Base-by-base conservation (phyloP, 2,888 invertebrate genomes). In the Ramazzottius varieornatus region DNA sequence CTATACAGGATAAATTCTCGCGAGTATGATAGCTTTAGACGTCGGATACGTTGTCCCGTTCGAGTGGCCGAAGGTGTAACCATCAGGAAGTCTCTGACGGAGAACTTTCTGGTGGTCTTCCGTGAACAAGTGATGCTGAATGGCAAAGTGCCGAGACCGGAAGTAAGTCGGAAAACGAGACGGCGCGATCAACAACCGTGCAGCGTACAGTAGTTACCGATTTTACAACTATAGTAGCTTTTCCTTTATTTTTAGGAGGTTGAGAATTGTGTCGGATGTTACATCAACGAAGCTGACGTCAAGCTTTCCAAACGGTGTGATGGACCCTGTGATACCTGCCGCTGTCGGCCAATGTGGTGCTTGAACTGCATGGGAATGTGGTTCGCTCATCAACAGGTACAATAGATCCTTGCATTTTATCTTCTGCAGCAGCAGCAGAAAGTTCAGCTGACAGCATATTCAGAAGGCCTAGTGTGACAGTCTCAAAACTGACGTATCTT, bases 261-360 rank as follows among this genome's bases (percentile, higher is more conserved):
- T 46, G 89, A 90, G 68, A 80, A 81, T 67, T 92, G 92, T 73
- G 86, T 90, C 68, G 91, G 91, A 1, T 92, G 92, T 73, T 86
- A 90, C 85, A 83, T 85, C 72, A 81, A 80, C 24, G 77, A 76
- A 32, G 84, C 91, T 0, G 84, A 88, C 74, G 84, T 86, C 65
- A 91, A 88, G 76, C 79, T 88, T 66, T 81, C 81, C 69, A 85
- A 84, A 71, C 81, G 81, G 66, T 91, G 88, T 73, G 75, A 72
- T 32, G 74, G 78, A 24, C 69, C 72, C 67, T 83, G 83, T 65
- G 79, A 73, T 24, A 78, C 74, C 65, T 86, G 86, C 72, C 83
- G 82, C 72, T 87, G 86, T 74, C 83, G 86, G 65, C 90, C 88
- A 32, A 83, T 90, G 82, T 91, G 91, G 90, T 92, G 91, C 77